Conservation (phyloP, 1,140 invertebrate species). For the Calosoma granatense region DNA sequence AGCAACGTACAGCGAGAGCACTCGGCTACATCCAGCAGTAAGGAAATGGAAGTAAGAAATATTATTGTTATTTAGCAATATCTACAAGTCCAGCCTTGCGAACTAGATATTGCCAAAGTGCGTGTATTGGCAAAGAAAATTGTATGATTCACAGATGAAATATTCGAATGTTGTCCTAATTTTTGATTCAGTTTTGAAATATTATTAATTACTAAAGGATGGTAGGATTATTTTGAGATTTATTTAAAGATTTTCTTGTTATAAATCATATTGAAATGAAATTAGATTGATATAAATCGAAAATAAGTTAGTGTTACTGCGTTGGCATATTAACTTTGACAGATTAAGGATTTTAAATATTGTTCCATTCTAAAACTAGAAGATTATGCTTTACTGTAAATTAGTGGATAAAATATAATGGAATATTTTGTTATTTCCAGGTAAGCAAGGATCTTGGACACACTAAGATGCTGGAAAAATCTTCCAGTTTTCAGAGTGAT, state of each 20-base stretch:
- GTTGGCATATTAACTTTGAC: not conserved
- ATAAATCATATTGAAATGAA: no score
- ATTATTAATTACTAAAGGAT: not conserved
- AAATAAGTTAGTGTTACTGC: not conserved
- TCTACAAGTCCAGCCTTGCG: no score
- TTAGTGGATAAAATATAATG: not conserved
- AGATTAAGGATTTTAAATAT: not conserved
- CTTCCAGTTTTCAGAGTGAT: conserved; percentile 26
- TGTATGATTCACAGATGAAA: not conserved
- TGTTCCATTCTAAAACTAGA: not conserved
- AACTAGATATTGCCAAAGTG: not conserved
- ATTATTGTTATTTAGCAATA: not conserved
- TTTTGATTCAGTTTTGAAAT: not conserved
- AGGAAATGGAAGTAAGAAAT: conserved; percentile 2
- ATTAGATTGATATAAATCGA: not conserved
- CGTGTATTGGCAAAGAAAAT: not conserved
- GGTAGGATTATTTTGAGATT: no score
- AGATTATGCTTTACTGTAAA: no score
- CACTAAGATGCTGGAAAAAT: conserved; percentile 27
- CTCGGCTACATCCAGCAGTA: not conserved
- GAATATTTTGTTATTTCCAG: conserved; percentile 18
- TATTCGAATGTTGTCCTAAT: not conserved
- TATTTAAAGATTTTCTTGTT: no score
- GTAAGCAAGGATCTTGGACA: conserved; percentile 26
- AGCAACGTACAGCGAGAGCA: not conserved